Percentiles rank a stretch among this genome's conserved stretches.
These are phyloP conservation scores for Squalus acanthias DNA, from an alignment of 2,797 vertebrate species.

Conservation along the genomic window DNA sequence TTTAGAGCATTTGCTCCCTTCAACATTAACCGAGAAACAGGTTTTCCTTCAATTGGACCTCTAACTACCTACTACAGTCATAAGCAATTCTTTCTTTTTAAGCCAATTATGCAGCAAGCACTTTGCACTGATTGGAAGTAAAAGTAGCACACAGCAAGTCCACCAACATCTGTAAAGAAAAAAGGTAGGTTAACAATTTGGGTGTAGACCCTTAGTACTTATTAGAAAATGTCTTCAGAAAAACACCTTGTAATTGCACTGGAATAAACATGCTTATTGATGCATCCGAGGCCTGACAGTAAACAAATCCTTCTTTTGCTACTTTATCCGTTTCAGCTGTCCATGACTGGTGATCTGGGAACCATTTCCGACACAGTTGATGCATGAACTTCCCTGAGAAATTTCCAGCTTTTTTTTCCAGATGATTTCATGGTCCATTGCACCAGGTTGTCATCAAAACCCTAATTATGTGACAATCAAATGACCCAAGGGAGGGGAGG, in stretches of 20 bases:
- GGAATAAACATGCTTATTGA: not conserved
- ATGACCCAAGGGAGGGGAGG: not conserved
- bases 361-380: not conserved
- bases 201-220: not conserved
- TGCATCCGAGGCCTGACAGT: not conserved
- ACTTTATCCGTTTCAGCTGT: not conserved
- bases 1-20: too few species aligned
- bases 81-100: too few species aligned
- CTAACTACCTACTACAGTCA: too few species aligned
- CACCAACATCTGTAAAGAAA: not conserved
- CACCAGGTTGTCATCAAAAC: not conserved
- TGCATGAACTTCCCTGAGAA: not conserved
- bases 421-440: not conserved
- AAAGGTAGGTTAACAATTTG: not conserved
- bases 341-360: not conserved
- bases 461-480: conserved; percentile 21
- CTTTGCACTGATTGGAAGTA: not conserved
- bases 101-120: too few species aligned
- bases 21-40: too few species aligned
- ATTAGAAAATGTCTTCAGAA: not conserved
- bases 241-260: not conserved
- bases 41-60: too few species aligned
- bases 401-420: not conserved
- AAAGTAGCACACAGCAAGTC: not conserved
- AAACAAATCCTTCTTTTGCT: not conserved